A percentile compares a stretch with the other conserved stretches of the same genome.
These are phyloP conservation scores for Nothura maculosa DNA, from an alignment of 2,797 vertebrate species.

Conservation along the genomic window DNA sequence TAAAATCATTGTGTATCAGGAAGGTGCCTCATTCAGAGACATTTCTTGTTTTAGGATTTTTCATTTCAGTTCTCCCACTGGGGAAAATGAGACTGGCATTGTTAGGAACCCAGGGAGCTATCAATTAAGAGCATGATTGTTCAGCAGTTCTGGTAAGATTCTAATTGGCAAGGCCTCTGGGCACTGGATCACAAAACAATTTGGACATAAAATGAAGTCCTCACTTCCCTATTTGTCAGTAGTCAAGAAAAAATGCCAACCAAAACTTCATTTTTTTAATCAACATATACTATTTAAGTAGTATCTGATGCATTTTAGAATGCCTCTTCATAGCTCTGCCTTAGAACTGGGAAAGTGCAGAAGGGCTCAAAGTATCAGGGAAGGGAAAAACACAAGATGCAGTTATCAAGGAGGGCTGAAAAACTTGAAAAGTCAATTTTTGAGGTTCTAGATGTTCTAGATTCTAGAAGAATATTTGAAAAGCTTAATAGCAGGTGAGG, in stretches of 20 bases:
- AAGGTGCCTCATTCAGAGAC: background rate
- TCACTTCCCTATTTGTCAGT: background rate
- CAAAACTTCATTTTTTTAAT: background rate
- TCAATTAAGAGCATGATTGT: background rate
- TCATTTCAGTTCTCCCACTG: background rate
- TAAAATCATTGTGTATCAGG: background rate
- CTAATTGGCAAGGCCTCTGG: background rate
- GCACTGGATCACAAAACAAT: background rate
- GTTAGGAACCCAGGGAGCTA: background rate
- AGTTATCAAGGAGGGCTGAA: background rate
- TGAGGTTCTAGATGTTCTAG: too few species aligned
- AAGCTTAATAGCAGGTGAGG: background rate
- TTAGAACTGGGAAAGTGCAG: background rate
- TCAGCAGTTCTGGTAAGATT: background rate
- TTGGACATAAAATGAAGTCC: background rate
- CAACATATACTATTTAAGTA: background rate
- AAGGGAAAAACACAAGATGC: background rate
- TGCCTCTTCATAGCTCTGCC: background rate
- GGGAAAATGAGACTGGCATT: background rate
- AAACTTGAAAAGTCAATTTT: background rate
- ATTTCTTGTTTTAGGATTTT: background rate
- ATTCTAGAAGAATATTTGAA: background rate
- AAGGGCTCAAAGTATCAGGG: background rate
- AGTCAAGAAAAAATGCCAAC: background rate
- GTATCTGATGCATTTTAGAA: rapidly evolving